Base-by-base conservation (phyloP, 2,113 vertebrate species). In the Puntigrus tetrazona region DNA sequence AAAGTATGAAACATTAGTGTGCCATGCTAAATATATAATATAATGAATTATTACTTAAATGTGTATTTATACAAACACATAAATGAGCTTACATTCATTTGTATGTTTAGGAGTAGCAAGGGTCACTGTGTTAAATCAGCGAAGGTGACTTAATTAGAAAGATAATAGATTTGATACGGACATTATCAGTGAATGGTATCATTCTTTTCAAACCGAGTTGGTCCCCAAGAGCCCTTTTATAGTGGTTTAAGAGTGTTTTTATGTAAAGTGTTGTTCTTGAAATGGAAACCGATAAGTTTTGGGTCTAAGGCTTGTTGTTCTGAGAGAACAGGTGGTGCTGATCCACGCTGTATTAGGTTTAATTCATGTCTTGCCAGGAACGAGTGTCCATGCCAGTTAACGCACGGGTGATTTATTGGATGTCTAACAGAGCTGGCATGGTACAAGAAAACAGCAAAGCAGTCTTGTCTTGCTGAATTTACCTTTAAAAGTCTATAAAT, bases 301-400 rank as follows among this genome's bases (percentile, higher is more conserved):
- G 43, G 18, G 31, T 65, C 78, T 75, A 47, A 67, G 65, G 86
- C 50, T 69, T 52, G 79, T 67, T 70, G 34, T 83, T 85, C 65
- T 52, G 78, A 70, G 75, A 82, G 74, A 88, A 78, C 88, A 88
- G 88, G 75, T 89, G 84, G 76, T 84, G 31, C 47, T 50, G 47
- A 83, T 86, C 65, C 70, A 81, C 31, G 55, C 87, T 16, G 63
- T 73, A 86, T 84, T 87, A 78, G 75, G 50, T 86, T 81, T 81
- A 86, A 87, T 87, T 89, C 85, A 90, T 88, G 86, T 85, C 88
- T 85, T 87, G 84, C 87, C 86, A 86, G 59, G 80, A 70, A 27
- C 34, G 72, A 22, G 65, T 81, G 63, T 84, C 74, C 72, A 69
- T 85, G 84, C 88, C 84, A 87, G 80, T 86, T 83, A 88, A 79